A percentile compares a stretch with the other conserved stretches of the same genome.
Conservation (phyloP, 37 sponge, comb jelly and placozoan species). For the Tethya wilhelma region DNA sequence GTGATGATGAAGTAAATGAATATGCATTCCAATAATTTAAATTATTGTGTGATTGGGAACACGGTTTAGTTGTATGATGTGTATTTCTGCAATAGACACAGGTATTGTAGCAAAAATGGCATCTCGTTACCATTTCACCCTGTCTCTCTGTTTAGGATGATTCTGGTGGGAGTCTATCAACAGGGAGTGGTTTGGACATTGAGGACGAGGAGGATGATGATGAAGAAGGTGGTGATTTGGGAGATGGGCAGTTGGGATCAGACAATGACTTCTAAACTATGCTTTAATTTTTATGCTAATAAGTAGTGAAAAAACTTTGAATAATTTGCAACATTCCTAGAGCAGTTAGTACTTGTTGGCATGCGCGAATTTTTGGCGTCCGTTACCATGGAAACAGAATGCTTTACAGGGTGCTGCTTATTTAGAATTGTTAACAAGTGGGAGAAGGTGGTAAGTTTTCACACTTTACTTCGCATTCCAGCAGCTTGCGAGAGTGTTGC, state of each 20-base stretch:
- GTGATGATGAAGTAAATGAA: constrained; percentile 7
- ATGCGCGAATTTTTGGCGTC: too few species aligned
- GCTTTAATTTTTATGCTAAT: background rate
- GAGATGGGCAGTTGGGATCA: constrained; percentile 8
- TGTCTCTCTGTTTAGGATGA: background rate
- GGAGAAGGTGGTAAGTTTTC: constrained; percentile 1
- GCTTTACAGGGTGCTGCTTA: constrained; percentile 1
- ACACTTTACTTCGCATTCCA: too few species aligned
- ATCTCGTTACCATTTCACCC: background rate
- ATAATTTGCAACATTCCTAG: background rate
- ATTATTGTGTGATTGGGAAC: too few species aligned
- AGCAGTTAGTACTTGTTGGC: background rate
- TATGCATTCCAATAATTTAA: background rate
- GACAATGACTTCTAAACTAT: constrained; percentile 36
- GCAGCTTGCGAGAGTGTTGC: too few species aligned
- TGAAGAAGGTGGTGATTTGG: constrained; percentile 9
- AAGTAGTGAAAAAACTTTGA: background rate
- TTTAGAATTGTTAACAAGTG: background rate
- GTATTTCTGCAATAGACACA: background rate
- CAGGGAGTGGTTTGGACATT: constrained; percentile 39
- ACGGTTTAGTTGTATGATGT: background rate
- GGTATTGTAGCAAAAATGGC: background rate
- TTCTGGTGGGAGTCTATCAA: constrained; percentile 17
- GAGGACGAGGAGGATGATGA: constrained; percentile 49
- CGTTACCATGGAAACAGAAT: background rate